A percentile compares a stretch with the other conserved stretches of the same genome.
These are phyloP conservation scores for Cassiopea xamachana DNA, from an alignment of 30 jellyfish, hydroid and myxozoan genomes.

Conservation along the genomic window DNA sequence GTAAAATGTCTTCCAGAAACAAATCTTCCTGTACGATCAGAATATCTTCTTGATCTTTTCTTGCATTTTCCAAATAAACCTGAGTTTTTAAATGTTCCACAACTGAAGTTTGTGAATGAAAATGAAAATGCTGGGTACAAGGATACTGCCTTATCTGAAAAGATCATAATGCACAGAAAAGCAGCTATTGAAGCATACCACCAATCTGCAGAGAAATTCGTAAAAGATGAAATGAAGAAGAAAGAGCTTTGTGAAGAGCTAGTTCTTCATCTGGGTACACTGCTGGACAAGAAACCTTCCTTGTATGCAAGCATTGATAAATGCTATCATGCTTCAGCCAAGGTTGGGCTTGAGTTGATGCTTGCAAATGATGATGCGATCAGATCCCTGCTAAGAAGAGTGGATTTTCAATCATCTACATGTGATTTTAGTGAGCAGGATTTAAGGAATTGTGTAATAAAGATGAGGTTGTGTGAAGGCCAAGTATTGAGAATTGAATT, in stretches of 20 bases:
- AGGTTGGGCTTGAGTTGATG: conserved; percentile 47
- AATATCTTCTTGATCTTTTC: conserved; percentile 35
- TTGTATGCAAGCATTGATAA: conserved; percentile 19
- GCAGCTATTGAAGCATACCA: conserved; percentile 22
- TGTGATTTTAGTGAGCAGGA: conserved; percentile 18
- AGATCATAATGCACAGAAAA: conserved; percentile 27
- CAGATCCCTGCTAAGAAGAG: conserved; percentile 33
- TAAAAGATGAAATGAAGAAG: conserved; percentile 20
- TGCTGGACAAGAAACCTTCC: conserved; percentile 37
- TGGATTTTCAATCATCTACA: conserved; percentile 30
- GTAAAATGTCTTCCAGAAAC: conserved; percentile 37
- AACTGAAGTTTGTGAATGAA: conserved; percentile 29
- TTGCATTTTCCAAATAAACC: conserved; percentile 40
- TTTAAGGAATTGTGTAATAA: conserved; percentile 10
- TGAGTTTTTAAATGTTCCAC: conserved; percentile 25
- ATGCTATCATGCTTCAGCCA: conserved; percentile 61
- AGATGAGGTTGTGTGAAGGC: conserved; percentile 9
- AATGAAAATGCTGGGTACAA: conserved; percentile 22
- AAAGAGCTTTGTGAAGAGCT: conserved; percentile 37
- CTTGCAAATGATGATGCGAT: conserved; percentile 39
- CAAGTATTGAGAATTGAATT: conserved; percentile 5
- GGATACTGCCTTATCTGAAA: conserved; percentile 17
- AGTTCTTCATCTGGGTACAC: conserved; percentile 42
- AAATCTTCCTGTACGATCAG: conserved; percentile 31
- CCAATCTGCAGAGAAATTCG: neutral